phyloP scores from a whole-genome alignment of 2,888 invertebrate genomes.

The Schizaphis graminum region DNA sequence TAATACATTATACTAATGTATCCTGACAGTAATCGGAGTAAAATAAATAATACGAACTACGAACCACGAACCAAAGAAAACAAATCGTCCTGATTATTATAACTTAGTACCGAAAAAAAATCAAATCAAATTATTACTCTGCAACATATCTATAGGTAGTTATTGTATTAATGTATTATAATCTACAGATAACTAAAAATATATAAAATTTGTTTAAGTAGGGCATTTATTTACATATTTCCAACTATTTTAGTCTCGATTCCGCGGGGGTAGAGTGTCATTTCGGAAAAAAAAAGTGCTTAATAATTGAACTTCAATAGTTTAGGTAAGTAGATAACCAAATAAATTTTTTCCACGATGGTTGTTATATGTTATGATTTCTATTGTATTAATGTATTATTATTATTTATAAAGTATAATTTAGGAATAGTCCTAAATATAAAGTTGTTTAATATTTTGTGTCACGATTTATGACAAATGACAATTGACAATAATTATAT shows the following conservation, averaged over 20 bases:
- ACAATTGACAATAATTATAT: no score
- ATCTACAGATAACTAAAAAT: neutral
- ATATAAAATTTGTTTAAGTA: neutral
- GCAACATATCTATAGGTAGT: neutral
- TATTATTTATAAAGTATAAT: no score
- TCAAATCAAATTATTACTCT: neutral
- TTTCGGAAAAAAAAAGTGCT: neutral
- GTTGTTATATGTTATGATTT: neutral
- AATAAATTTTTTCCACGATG: neutral
- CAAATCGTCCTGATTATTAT: neutral
- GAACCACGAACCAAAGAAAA: neutral
- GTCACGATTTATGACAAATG: no score
- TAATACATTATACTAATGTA: no score
- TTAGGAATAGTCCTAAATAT: neutral
- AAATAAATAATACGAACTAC: neutral
- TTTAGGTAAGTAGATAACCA: neutral
- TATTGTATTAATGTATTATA: neutral
- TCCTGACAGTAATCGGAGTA: neutral
- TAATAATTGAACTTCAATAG: neutral
- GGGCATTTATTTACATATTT: neutral
- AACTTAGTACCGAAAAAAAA: neutral
- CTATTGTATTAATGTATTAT: neutral
- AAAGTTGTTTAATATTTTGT: no score
- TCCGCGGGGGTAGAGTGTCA: fast-evolving
- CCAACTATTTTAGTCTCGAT: neutral